Evolutionary conservation across 2,113 vertebrate genomes (phyloP).

Genomic region (Gallinago paraguaiae): DNA sequence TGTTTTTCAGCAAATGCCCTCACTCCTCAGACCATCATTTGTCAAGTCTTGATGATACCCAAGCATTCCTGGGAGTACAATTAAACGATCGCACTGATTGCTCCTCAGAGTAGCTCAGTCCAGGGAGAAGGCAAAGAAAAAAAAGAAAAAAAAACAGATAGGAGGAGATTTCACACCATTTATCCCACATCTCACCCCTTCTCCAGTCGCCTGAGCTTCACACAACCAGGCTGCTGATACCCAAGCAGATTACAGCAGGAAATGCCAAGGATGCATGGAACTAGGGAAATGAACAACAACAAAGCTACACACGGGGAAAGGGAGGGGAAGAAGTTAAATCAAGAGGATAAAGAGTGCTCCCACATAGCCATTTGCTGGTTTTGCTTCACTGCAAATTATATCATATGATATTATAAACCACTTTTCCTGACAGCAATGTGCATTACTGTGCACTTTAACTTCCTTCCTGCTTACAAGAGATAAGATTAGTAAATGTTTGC

Average conservation of each 20-base stretch:
- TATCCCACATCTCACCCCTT: not conserved
- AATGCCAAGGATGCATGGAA: constrained; percentile 42
- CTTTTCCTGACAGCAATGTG: constrained; percentile 52
- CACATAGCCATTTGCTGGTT: constrained; percentile 54
- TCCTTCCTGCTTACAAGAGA: constrained; percentile 68
- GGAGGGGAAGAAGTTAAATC: constrained; percentile 58
- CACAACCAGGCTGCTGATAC: constrained; percentile 8
- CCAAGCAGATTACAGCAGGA: constrained; percentile 50
- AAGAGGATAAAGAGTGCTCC: constrained; percentile 51
- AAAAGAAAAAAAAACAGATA: not conserved
- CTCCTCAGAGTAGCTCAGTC: constrained; percentile 42
- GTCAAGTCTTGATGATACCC: constrained; percentile 49
- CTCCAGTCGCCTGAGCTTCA: not conserved
- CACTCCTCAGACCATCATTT: constrained; percentile 38
- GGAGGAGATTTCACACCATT: not conserved
- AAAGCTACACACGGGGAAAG: not conserved
- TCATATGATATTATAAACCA: constrained; percentile 61
- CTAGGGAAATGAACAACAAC: constrained; percentile 19
- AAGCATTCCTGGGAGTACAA: constrained; percentile 59
- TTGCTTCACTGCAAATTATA: constrained; percentile 68
- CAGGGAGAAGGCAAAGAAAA: constrained; percentile 25
- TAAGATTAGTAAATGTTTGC: constrained; percentile 70
- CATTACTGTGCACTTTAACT: constrained; percentile 67
- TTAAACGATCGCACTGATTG: constrained; percentile 57
- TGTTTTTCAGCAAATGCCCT: constrained; percentile 45